Evolutionary conservation across 2,888 invertebrate species (phyloP).

Genomic region (Dolichomitus sp.): DNA sequence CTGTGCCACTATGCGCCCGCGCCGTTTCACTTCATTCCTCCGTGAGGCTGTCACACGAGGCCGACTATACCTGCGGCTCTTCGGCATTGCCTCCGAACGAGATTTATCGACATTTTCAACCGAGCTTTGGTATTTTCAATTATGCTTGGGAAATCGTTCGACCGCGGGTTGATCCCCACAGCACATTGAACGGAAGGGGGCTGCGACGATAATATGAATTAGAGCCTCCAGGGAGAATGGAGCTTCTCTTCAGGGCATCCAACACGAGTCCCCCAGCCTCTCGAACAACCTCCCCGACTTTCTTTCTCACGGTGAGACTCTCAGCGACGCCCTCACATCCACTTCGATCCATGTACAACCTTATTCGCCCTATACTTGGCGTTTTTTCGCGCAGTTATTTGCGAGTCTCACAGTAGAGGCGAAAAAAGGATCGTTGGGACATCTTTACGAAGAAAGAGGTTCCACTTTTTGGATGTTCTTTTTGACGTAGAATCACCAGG

Average conservation of each 20-base stretch:
- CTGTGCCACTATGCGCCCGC: slow-evolving; percentile 33
- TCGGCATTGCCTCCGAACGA: slow-evolving; percentile 40
- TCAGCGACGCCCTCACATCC: background rate
- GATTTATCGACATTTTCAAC: slow-evolving; percentile 78
- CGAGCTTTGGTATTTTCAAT: slow-evolving; percentile 78
- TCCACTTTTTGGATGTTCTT: background rate
- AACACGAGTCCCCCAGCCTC: slow-evolving; percentile 15
- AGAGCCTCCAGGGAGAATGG: slow-evolving; percentile 55
- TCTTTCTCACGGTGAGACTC: slow-evolving; percentile 30
- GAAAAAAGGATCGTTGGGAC: background rate
- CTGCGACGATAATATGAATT: slow-evolving; percentile 66
- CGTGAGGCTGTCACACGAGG: slow-evolving; percentile 31
- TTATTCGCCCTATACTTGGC: background rate
- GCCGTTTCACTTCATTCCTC: slow-evolving; percentile 29
- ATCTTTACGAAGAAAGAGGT: background rate
- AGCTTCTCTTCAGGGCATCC: slow-evolving; percentile 52
- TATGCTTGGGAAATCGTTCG: slow-evolving; percentile 64
- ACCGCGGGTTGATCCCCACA: slow-evolving; percentile 17
- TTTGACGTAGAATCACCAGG: background rate
- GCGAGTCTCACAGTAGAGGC: background rate
- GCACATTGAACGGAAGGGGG: slow-evolving; percentile 14
- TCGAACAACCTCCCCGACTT: slow-evolving; percentile 7
- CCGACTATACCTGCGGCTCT: slow-evolving; percentile 17
- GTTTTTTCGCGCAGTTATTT: background rate
- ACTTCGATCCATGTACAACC: background rate